Evolutionary conservation across 2,888 invertebrate genomes (phyloP).

Genomic region (Melangyna quadrimaculata): DNA sequence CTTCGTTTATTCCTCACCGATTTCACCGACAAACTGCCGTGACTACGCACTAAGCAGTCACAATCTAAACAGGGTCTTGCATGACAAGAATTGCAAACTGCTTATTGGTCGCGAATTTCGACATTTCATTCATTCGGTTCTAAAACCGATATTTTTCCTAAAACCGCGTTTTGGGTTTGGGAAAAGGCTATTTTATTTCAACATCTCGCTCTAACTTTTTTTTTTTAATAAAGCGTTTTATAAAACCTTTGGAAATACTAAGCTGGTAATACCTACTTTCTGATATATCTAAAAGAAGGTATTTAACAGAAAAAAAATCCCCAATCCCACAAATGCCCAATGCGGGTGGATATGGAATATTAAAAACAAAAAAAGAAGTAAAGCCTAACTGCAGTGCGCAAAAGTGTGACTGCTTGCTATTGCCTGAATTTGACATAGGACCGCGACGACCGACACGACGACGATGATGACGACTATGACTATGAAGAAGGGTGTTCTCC

Average conservation of each 20-base stretch:
- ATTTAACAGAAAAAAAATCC: not conserved
- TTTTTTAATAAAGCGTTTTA: too few relatives aligned
- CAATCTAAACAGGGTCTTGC: too few relatives aligned
- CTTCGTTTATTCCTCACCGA: too few relatives aligned
- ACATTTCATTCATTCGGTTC: too few relatives aligned
- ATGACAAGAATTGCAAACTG: too few relatives aligned
- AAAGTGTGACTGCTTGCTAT: slow-evolving; percentile 54
- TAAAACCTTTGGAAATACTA: not conserved
- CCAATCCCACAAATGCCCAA: not conserved
- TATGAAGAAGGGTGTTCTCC: slow-evolving; percentile 12
- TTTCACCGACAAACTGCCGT: too few relatives aligned
- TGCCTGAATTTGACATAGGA: not conserved
- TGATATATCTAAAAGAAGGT: not conserved
- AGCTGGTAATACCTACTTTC: slow-evolving; percentile 44
- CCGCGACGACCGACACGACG: not conserved
- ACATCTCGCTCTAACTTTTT: too few relatives aligned
- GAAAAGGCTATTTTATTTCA: too few relatives aligned
- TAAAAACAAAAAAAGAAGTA: slow-evolving; percentile 16
- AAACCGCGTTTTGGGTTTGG: too few relatives aligned
- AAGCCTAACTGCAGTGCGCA: slow-evolving; percentile 65
- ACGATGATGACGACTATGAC: not conserved
- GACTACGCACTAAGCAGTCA: too few relatives aligned
- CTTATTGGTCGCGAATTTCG: too few relatives aligned
- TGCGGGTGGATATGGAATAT: slow-evolving; percentile 28
- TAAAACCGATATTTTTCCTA: too few relatives aligned